These are phyloP conservation scores for Macrosoma leucophasiata DNA, from an alignment of 2,888 invertebrate genomes.

Conservation along the genomic window DNA sequence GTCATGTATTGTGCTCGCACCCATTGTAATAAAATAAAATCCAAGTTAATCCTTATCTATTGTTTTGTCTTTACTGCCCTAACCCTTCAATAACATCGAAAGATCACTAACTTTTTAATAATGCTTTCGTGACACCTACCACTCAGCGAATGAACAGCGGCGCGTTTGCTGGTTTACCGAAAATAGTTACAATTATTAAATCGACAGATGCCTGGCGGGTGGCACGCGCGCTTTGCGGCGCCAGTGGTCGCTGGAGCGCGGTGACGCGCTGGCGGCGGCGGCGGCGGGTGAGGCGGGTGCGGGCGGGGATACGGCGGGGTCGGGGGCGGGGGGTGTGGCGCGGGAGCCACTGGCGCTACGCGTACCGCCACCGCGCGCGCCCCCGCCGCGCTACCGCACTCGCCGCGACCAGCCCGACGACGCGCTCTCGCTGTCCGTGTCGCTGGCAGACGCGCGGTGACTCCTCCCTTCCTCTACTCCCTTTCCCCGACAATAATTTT, in stretches of 20 bases:
- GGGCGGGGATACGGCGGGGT: constrained; percentile 29
- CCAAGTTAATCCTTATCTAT: too few relatives aligned
- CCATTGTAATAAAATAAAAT: too few relatives aligned
- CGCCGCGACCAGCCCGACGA: constrained; percentile 27
- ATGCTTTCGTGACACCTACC: too few relatives aligned
- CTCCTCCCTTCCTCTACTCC: constrained; percentile 10
- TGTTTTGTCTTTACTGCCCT: too few relatives aligned
- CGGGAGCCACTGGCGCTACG: constrained; percentile 28
- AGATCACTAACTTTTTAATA: too few relatives aligned
- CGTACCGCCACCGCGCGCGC: constrained; percentile 23
- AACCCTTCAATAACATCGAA: too few relatives aligned
- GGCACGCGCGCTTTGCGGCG: constrained; percentile 44
- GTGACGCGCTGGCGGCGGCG: constrained; percentile 48
- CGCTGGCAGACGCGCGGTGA: constrained; percentile 12
- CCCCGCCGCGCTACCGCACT: constrained; percentile 41
- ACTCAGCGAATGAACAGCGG: too few relatives aligned
- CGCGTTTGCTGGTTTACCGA: too few relatives aligned
- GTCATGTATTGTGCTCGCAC: too few relatives aligned
- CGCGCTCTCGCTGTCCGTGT: constrained; percentile 16
- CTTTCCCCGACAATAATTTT: constrained; percentile 57
- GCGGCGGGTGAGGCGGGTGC: constrained; percentile 37
- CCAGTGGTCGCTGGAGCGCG: constrained; percentile 64
- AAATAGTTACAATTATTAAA: too few relatives aligned
- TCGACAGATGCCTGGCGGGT: constrained; percentile 30
- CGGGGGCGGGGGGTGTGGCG: constrained; percentile 23